A percentile compares a stretch with the other conserved stretches of the same genome.
Evolutionary conservation across 2,113 vertebrate genomes (phyloP).

Genomic region (Pomatorhinus ruficollis): DNA sequence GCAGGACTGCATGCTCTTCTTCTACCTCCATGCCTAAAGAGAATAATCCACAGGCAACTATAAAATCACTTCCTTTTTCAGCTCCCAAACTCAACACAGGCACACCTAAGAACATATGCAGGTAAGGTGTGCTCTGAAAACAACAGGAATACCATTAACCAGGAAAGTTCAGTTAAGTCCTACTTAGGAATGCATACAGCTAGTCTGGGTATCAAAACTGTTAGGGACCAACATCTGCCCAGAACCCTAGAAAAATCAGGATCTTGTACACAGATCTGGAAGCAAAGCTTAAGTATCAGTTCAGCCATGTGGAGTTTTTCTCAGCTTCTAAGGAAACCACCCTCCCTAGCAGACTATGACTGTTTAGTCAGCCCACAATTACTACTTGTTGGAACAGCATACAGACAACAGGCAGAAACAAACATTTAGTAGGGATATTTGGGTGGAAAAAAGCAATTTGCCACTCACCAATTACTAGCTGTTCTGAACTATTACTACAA

Average conservation of each 20-base stretch:
- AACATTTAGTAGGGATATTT: background rate
- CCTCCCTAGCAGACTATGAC: background rate
- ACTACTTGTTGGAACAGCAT: background rate
- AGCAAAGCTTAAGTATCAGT: background rate
- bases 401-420: background rate
- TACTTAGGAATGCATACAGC: background rate
- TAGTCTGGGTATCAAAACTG: background rate
- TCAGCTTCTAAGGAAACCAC: background rate
- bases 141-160: background rate
- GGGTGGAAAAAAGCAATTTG: background rate
- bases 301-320: background rate
- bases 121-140: background rate
- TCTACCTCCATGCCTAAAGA: background rate
- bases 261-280: background rate
- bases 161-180: background rate
- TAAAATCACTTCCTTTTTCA: background rate
- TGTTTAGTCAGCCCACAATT: background rate
- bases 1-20: background rate
- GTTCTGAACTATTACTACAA: background rate
- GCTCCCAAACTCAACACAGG: background rate
- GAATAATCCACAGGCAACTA: background rate
- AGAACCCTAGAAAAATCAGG: background rate
- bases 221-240: background rate
- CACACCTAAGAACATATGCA: background rate
- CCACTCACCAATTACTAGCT: background rate